These are phyloP conservation scores for Papilio helenus DNA, from an alignment of 1,140 invertebrate species.

Conservation along the genomic window DNA sequence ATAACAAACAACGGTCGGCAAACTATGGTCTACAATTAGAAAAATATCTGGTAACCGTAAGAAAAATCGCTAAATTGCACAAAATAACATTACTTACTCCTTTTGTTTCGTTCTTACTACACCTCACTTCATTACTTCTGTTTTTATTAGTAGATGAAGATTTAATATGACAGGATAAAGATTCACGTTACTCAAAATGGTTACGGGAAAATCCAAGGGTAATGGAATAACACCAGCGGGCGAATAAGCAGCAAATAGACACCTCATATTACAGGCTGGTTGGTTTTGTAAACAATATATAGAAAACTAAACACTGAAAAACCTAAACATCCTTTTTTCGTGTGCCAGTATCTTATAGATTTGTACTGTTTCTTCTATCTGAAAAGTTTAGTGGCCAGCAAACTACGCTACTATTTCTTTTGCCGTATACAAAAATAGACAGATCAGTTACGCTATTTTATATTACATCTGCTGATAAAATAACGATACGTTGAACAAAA, in stretches of 20 bases:
- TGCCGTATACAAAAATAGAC: no score
- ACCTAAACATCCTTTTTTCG: no score
- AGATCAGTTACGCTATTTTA: not conserved
- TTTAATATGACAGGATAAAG: conserved; percentile 11
- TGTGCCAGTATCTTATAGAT: no score
- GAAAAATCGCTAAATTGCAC: not conserved
- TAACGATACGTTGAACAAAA: conserved; percentile 1
- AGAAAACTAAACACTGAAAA: not conserved
- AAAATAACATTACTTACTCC: not conserved
- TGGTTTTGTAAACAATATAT: not conserved
- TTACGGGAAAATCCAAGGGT: conserved; percentile 25
- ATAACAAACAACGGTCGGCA: no score
- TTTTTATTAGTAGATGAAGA: not conserved
- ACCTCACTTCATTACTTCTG: not conserved
- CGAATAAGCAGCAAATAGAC: not conserved
- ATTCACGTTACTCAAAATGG: conserved; percentile 1
- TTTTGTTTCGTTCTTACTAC: no score
- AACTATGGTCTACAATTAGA: no score
- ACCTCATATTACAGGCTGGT: not conserved
- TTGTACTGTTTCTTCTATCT: not conserved
- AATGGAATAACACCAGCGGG: not conserved
- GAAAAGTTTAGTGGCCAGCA: no score
- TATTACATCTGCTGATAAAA: not conserved
- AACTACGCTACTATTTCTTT: no score
- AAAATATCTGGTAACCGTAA: no score